phyloP scores from a whole-genome alignment of 2,113 vertebrate genomes.

The Stegostoma tigrinum region DNA sequence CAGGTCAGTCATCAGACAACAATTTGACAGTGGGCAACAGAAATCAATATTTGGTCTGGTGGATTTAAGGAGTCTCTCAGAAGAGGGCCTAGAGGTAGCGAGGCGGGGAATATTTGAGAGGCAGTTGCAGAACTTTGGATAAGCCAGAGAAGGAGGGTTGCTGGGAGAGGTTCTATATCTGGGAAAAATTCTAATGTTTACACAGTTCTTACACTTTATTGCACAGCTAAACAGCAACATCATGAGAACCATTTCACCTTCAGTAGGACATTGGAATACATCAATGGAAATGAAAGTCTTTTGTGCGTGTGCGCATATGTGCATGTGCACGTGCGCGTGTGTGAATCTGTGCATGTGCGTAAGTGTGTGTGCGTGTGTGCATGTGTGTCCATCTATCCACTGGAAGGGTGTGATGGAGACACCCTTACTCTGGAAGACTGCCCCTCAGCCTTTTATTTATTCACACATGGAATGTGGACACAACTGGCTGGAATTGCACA shows the following conservation, averaged over 20 bases:
- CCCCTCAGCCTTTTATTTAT: too few relatives aligned
- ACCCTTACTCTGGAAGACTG: too few relatives aligned
- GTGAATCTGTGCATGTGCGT: too few relatives aligned
- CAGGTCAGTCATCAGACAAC: neutral
- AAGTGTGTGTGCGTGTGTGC: too few relatives aligned
- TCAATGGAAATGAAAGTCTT: neutral
- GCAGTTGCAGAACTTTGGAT: neutral
- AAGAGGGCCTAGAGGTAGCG: neutral
- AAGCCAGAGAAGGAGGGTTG: neutral
- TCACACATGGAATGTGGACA: too few relatives aligned
- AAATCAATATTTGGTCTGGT: neutral
- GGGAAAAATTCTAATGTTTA: neutral
- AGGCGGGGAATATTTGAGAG: neutral
- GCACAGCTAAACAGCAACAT: neutral
- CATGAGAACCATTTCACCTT: neutral
- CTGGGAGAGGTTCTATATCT: neutral
- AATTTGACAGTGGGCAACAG: neutral
- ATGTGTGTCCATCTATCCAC: too few relatives aligned
- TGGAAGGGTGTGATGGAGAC: too few relatives aligned
- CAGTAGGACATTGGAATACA: neutral
- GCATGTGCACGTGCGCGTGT: too few relatives aligned
- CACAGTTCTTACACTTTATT: neutral
- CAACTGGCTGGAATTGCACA: too few relatives aligned
- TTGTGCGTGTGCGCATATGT: too few relatives aligned
- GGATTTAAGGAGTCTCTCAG: neutral